A percentile compares a stretch with the other conserved stretches of the same genome.
Evolutionary conservation across 2,797 vertebrate genomes (phyloP).

Genomic region (Thripadectes ignobilis): DNA sequence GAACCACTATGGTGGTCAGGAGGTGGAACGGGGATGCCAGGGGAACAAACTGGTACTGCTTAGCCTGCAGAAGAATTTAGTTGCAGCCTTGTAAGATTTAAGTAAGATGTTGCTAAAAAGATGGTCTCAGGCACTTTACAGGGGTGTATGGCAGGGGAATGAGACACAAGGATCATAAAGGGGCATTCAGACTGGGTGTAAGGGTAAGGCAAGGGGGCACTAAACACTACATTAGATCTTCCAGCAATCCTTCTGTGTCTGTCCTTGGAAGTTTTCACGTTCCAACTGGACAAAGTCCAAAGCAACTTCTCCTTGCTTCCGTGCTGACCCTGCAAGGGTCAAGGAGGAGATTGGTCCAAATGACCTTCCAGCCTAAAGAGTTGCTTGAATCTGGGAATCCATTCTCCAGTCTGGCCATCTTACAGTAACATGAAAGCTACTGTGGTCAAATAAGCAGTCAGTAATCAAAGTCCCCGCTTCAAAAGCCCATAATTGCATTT

Average conservation of each 20-base stretch:
- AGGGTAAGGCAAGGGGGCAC: background rate
- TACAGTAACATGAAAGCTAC: background rate
- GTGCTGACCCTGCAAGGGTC: background rate
- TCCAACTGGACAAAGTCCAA: background rate
- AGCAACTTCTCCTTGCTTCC: background rate
- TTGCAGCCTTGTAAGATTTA: background rate
- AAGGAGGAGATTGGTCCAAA: background rate
- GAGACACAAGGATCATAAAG: background rate
- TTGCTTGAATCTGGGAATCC: background rate
- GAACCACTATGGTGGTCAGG: background rate
- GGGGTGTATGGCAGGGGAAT: background rate
- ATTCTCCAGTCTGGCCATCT: background rate
- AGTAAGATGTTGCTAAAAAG: background rate
- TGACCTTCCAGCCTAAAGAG: background rate
- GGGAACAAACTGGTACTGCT: background rate
- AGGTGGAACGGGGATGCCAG: background rate
- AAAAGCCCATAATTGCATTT: background rate
- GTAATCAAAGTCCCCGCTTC: background rate
- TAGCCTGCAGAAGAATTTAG: background rate
- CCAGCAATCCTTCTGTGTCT: background rate
- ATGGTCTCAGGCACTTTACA: background rate
- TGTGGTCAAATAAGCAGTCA: background rate
- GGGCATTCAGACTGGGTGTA: background rate
- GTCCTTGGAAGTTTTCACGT: background rate
- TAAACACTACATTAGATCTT: background rate